Percentiles rank a stretch among this genome's conserved stretches.
These are phyloP conservation scores for Strongylocentrotus purpuratus DNA, from an alignment of 35 echinoderm and acorn worm species.

Conservation along the genomic window DNA sequence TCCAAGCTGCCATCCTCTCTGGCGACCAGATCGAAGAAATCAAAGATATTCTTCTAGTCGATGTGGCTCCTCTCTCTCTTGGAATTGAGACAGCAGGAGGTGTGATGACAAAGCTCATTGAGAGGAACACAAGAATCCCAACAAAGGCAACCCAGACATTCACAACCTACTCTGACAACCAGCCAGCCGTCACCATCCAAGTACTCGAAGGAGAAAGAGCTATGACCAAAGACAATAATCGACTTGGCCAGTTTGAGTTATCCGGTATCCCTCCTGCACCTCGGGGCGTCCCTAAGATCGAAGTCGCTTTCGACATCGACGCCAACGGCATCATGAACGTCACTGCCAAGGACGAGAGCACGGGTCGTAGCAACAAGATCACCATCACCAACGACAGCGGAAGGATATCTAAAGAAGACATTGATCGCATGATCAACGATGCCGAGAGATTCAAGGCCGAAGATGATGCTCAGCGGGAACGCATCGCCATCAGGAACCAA, in stretches of 20 bases:
- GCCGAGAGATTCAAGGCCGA: slow-evolving; percentile 85
- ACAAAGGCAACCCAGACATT: slow-evolving; percentile 49
- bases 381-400: no score
- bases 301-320: no score
- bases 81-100: slow-evolving; percentile 88
- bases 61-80: slow-evolving; percentile 86
- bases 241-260: no score
- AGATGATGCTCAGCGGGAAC: slow-evolving; percentile 78
- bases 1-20: slow-evolving; percentile 80
- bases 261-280: no score
- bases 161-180: slow-evolving; percentile 67
- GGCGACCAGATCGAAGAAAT: slow-evolving; percentile 70
- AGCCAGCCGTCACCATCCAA: no score
- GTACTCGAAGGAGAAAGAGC: no score
- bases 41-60: slow-evolving; percentile 81
- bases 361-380: no score
- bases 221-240: no score
- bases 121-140: slow-evolving; percentile 75
- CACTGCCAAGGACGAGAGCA: no score
- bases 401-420: no score
- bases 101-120: slow-evolving; percentile 84
- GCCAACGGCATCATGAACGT: no score
- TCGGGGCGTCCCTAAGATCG: no score
- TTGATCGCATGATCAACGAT: slow-evolving; percentile 75
- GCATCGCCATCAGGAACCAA: slow-evolving; percentile 72